Evolutionary conservation across 92 coral and sea anemone species (phyloP), one percentile per base, ranked within the genome.

Genomic region (Porites divaricata): DNA sequence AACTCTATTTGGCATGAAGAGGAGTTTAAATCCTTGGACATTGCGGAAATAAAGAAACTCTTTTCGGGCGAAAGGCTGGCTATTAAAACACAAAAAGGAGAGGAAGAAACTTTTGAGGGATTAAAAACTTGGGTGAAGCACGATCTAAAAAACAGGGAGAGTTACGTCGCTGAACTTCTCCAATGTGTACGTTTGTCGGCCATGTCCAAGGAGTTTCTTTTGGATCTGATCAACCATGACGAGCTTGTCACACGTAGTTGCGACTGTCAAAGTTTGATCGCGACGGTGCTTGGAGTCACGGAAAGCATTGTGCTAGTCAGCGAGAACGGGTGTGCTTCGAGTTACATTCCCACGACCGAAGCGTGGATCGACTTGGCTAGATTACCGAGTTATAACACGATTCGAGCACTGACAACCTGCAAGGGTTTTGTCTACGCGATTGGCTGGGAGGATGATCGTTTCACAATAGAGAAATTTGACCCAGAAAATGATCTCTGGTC

Each of bases 211-310:
- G 25, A 72, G 56, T 82, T 72, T 63, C 45, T 82, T 17, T n/a
- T 19, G 49, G 79, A 82, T 11, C 48, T 73, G 50, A 50, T 82
- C n/a, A 19, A 82, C 22, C 63, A 79, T 73, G 86, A 82, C 78
- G 79, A 51, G 69, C 50, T 71, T 69, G 86, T 82, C 63, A 56
- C 86, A 63, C 86, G 49, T 2, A 73, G 63, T 82, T 63, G 48
- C 59, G 71, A 72, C 19, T 48, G 70, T 45, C 78, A 72, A 82
- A 73, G 52, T 73, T 15, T 45, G 79, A 79, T 62, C 62, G 72
- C 79, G 25, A 63, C 26, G 62, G 72, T 79, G 14, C 86, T 78
- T 17, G 86, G 86, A 72, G 79, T 82, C 86, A 72, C 86, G 72
- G 86, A 82, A 20, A 62, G 86, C 49, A 24, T 82, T 49, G 72